Base-by-base conservation (phyloP, 2,888 invertebrate genomes). In the Epinotia ramella region DNA sequence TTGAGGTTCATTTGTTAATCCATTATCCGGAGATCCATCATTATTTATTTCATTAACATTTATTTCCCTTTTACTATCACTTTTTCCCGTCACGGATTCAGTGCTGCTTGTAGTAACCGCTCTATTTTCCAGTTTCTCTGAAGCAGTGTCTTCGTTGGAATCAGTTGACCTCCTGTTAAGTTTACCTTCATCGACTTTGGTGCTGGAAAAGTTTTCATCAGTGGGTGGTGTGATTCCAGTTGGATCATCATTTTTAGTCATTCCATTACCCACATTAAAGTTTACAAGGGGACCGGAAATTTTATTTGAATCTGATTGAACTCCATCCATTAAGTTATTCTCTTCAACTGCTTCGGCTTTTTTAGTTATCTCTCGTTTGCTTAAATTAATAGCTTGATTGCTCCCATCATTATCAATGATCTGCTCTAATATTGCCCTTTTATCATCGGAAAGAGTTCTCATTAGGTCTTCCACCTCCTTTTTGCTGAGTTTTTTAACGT, bases 301-400 rank as follows among this genome's bases (percentile, higher is more conserved):
- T 84, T 92, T 91, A 80, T 82, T 89, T 9, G 87, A 81, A 79
- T 93, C 92, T n/a, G 88, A 86, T 70, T 87, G 86, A 24, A 84
- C 84, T 79, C 83, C 87, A 73, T 92, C 91, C n/a, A 89, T 83
- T n/a, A 81, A 86, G 80, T 83, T 88, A 79, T 87, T 91, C 79
- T 91, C 91, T 80, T 92, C 91, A 28, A 89, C 86, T 49, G 91
- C 91, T 7, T 87, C 91, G 33, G 91, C 90, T 83, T 94, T 94
- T 77, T 94, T 94, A 7, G 91, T 93, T 71, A 93, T 93, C 87
- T 94, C 94, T 78, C 94, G 86, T 84, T 94, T 94, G 78, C 86
- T 91, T 28, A 91, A 79, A 56, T 60, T 81, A 3, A 84, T 85
- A 66, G 28, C 75, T 81, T 28, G 86, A 83, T 57, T 73, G 70